phyloP scores from a whole-genome alignment of 2,888 invertebrate species.

The Chrysotoxum bicinctum region DNA sequence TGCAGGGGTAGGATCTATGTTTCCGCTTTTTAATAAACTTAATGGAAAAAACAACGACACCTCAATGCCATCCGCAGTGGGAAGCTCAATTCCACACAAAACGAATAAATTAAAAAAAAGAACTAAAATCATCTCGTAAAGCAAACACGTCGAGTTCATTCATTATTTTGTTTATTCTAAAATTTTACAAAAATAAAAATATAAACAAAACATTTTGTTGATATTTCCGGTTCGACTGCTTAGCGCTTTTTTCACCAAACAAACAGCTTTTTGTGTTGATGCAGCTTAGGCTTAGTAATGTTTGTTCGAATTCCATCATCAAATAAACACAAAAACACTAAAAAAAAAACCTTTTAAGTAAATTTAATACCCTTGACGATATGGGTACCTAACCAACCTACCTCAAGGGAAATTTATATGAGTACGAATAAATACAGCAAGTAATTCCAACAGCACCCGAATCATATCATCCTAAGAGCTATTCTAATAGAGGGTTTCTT shows the following conservation, averaged over 20 bases:
- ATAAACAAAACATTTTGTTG: slow-evolving; percentile 9
- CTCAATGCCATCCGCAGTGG: neutral
- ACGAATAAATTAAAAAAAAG: neutral
- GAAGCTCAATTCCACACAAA: neutral
- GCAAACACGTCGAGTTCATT: slow-evolving; percentile 4
- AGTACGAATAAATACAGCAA: neutral
- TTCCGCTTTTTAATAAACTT: neutral
- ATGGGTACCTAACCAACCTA: neutral
- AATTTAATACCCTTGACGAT: neutral
- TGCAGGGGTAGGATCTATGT: neutral
- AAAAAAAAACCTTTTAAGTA: slow-evolving; percentile 27
- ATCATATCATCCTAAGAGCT: neutral
- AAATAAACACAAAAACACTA: slow-evolving; percentile 35
- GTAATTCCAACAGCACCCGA: neutral
- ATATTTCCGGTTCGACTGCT: slow-evolving; percentile 38
- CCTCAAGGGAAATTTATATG: neutral
- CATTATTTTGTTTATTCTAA: neutral
- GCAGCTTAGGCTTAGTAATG: neutral
- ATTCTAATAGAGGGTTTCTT: neutral
- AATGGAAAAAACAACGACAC: slow-evolving; percentile 15
- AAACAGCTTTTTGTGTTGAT: neutral
- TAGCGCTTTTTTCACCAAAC: slow-evolving; percentile 11
- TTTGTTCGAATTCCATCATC: slow-evolving; percentile 51
- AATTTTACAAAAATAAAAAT: neutral
- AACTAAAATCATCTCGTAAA: neutral